Evolutionary conservation across 2,797 vertebrate species (phyloP), one percentile per base, ranked within the genome.

Genomic region (Epinephelus malabaricus): DNA sequence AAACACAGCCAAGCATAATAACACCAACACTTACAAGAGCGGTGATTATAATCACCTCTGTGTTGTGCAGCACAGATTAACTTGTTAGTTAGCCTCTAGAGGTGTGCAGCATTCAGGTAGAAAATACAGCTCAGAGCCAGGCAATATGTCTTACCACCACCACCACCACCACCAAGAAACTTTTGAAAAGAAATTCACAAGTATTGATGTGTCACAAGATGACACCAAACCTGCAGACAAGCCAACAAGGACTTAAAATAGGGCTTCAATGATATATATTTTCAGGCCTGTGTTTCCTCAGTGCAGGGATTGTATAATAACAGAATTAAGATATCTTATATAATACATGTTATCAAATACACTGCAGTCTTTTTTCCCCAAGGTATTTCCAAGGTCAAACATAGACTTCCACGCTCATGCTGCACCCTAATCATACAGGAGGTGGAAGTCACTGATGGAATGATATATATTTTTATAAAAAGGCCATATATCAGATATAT

Each of bases 81-180:
- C 67, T 60, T 38, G 72, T 89, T 69, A 75, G 73, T 85, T 51
- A 64, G 55, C 53, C 61, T 66, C 46, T 13, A 45, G n/a, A 85
- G 34, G 47, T 58, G 14, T 25, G 56, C 38, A 59, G 45, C 60
- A 53, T 46, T 69, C 40, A 46, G 19, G 49, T 54, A 58, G 6
- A 68, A 68, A 69, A 72, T 50, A 62, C 62, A 54, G 34, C 2
- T 74, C 47, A 70, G 51, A 76, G 59, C 34, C 38, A 40, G 15
- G 30, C 56, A 58, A 23, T 1, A 9, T 1, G 27, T 18, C 51
- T 69, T 38, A 65, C 51, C 38, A 76, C 54, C 68, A 76, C 19
- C 69, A 74, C 30, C 30, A 34, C 7, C 34, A 34, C 34, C 27
- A 30, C n/a, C 38, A 74, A 13, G 68, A 34, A 7, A 30, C 21